Evolutionary conservation across 2,797 vertebrate genomes (phyloP).

Genomic region (Catharus ustulatus): DNA sequence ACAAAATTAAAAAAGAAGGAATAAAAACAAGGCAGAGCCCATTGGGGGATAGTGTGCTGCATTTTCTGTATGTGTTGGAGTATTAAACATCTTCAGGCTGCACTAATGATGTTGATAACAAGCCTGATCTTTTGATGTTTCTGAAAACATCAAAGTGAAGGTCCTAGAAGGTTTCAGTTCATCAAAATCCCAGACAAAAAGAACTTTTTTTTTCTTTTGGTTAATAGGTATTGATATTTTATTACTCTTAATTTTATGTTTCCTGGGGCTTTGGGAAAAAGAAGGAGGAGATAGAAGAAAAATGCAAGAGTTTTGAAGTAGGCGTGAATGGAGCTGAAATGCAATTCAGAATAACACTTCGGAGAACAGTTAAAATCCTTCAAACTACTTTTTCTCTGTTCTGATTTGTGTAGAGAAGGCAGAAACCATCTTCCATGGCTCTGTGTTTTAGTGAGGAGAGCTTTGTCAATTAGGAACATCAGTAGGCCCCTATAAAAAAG

Average conservation of each 20-base stretch:
- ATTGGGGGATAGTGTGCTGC: conserved; percentile 36
- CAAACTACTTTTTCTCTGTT: not conserved
- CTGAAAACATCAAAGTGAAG: conserved; percentile 59
- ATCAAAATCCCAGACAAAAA: conserved; percentile 53
- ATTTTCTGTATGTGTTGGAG: conserved; percentile 30
- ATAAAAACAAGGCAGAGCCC: conserved; percentile 41
- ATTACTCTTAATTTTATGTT: conserved; percentile 42
- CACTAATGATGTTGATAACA: conserved; percentile 65
- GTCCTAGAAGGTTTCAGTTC: conserved; percentile 49
- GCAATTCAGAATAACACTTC: not conserved
- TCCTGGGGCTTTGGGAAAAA: not conserved
- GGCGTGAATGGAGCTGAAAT: not conserved
- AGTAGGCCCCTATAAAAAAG: not conserved
- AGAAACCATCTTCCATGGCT: not conserved
- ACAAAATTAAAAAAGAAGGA: conserved; percentile 26
- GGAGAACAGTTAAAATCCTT: not conserved
- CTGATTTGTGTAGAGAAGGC: not conserved
- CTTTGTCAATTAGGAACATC: not conserved
- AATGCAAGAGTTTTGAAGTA: conserved; percentile 19
- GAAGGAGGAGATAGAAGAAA: conserved; percentile 8
- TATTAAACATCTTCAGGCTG: conserved; percentile 25
- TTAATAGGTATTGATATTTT: conserved; percentile 63
- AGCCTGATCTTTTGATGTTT: conserved; percentile 69
- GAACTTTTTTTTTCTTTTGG: not conserved
- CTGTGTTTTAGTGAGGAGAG: not conserved